Percentiles rank a stretch among this genome's conserved stretches.
Conservation (phyloP, 1,140 invertebrate genomes). For the Drosophila santomea region DNA sequence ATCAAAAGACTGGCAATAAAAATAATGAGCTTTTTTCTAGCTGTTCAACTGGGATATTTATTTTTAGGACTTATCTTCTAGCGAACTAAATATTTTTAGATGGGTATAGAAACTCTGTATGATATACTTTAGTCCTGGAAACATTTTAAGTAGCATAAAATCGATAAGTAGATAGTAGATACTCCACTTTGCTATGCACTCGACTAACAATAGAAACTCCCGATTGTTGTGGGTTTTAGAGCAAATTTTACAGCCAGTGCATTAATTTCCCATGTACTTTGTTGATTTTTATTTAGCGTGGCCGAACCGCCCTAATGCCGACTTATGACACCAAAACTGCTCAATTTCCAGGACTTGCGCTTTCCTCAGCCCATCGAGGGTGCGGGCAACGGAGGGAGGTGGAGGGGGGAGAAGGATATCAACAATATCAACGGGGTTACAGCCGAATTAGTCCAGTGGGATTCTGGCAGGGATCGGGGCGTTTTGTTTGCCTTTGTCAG, state of each 20-base stretch:
- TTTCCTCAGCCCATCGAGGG: constrained; percentile 32
- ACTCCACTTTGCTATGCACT: too few species aligned
- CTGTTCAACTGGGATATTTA: background rate
- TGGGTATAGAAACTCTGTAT: too few species aligned
- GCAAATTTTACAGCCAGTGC: constrained; percentile 18
- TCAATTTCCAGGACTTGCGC: constrained; percentile 74
- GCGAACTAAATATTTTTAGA: background rate
- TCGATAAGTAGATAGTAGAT: too few species aligned
- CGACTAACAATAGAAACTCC: background rate
- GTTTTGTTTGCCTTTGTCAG: constrained; percentile 53
- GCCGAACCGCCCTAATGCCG: constrained; percentile 58
- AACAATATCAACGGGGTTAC: constrained; percentile 73
- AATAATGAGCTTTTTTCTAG: background rate
- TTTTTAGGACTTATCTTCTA: background rate
- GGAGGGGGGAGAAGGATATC: too few species aligned
- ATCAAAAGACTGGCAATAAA: background rate
- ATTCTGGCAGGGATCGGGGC: constrained; percentile 40
- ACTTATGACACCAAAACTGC: constrained; percentile 84
- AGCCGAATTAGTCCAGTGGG: constrained; percentile 79
- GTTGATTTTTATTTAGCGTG: constrained; percentile 12
- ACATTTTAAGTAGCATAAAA: too few species aligned
- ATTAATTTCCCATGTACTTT: background rate
- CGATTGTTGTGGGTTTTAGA: constrained; percentile 30
- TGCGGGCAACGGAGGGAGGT: constrained; percentile 11
- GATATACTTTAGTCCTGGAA: too few species aligned